Base-by-base conservation (phyloP, 1,140 invertebrate genomes). In the Spodoptera litura region DNA sequence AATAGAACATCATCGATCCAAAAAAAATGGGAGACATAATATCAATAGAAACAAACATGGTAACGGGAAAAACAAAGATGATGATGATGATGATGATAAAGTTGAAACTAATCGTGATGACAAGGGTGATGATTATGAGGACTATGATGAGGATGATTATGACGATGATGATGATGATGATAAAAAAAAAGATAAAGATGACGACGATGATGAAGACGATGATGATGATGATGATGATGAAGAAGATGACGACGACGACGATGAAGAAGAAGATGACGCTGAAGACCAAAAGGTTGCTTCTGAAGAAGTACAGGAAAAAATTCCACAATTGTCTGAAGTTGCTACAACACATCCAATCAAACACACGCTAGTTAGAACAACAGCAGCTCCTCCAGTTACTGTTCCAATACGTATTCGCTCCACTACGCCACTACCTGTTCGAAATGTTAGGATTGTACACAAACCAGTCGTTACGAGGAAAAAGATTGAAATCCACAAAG, bases 401-500 rank as follows among this genome's bases (percentile, higher is more conserved):
- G 88, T 86, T 15, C 86, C 88, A 15, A 62, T 59, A 35, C 51
- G 25, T 25, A 13, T 62, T 52, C 58, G 27, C 12, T 20, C 59
- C 11, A 53, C 49, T 12, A 35, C 25, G 11, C 31, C 15, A 12
- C 5, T 20, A 8, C 55, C 71, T 80, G 74, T 83, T 15, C 81
- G 71, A 59, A 87, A 53, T 72, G 56, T 66, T 11, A 82, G 83
- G 58, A 35, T 80, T 64, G 77, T 88, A 66, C 51, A 74, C 56
- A 90, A 89, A 79, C 93, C 93, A 55, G 81, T 83, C 1, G 71
- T 93, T 52, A 79, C 81, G 9, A 91, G 83, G 81, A 92, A 90
- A 68, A 94, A 89, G 83, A 83, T 93, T 78, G 91, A 93, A 87
- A 91, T 93, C 53, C 91, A 94, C 61, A 91, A 91, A 83, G 92